Evolutionary conservation across 2,113 vertebrate species (phyloP).

Genomic region (Brienomyrus brachyistius): DNA sequence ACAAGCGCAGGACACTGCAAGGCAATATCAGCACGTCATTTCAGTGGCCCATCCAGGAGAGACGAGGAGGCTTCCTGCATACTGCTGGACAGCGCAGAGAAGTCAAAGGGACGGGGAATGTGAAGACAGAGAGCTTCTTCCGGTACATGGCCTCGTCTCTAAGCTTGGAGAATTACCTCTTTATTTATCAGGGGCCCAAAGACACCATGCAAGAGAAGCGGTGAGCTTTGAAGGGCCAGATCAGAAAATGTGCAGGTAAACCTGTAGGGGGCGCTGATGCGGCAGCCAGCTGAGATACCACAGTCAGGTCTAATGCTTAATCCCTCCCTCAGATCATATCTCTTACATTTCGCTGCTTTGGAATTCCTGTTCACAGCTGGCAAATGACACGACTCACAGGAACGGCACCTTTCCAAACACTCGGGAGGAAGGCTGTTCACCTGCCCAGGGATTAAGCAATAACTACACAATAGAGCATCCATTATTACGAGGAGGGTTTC

Average conservation of each 20-base stretch:
- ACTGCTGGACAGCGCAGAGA: neutral
- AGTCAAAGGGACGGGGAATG: neutral
- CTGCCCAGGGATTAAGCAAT: neutral
- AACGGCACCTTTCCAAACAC: neutral
- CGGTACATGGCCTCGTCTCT: neutral
- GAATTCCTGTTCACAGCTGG: neutral
- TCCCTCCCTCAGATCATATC: neutral
- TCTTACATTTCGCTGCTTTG: neutral
- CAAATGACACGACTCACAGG: neutral
- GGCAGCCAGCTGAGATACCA: neutral
- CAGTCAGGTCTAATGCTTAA: neutral
- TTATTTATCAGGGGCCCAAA: neutral
- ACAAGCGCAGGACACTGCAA: conserved; percentile 35
- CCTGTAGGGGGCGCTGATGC: neutral
- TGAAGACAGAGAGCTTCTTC: neutral
- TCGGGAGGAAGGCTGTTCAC: neutral
- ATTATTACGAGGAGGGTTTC: neutral
- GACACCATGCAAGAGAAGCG: neutral
- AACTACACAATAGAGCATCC: neutral
- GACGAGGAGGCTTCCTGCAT: neutral
- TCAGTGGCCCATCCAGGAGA: conserved; percentile 32
- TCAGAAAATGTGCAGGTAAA: neutral
- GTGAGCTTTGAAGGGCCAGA: neutral
- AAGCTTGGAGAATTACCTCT: neutral
- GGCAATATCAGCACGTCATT: conserved; percentile 54